Base-by-base conservation (phyloP, 2,797 vertebrate species). In the Choloepus didactylus region DNA sequence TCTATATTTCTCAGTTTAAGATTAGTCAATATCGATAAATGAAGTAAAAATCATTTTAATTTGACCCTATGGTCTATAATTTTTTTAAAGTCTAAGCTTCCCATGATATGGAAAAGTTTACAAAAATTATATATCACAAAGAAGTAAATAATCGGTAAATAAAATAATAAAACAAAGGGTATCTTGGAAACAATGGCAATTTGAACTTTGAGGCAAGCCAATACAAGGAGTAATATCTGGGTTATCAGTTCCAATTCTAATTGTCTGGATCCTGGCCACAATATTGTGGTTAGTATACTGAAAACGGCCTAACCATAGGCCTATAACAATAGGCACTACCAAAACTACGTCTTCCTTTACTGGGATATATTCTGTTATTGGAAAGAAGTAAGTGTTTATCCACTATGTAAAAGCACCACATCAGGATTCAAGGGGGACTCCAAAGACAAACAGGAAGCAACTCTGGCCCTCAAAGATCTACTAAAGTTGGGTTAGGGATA, bases 21-120 rank as follows among this genome's bases (percentile, higher is more conserved):
- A 82, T 49, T 44, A 77, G 6, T 67, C 46, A 83, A 44, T 77
- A 92, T 51, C 44, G 59, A 64, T 44, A 88, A 94, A 89, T 89
- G 35, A 69, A 25, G 7, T 31, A 75, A 89, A 38, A 94, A 18
- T 73, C 5, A 59, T 70, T 93, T 87, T 44, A 60, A 27, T 69
- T 64, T 81, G 90, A 46, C 3, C 18, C 46, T 66, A 77, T 66
- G 27, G 15, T 49, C 59, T 64, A 38, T 29, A 29, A 44, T 35
- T 60, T 62, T 85, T 73, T 70, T 89, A 4, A 82, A 82, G 38
- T 41, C 21, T 11, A 89, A 66, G 31, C 87, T 79, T 87, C 64
- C 49, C 15, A 18, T 21, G 18, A 46, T 6, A 38, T 10, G 6
- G 72, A 93, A 89, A 83, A 49, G 21, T 21, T 9, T 10, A 31